Conservation (phyloP, 1,140 invertebrate species). For the Pristionchus pacificus region DNA sequence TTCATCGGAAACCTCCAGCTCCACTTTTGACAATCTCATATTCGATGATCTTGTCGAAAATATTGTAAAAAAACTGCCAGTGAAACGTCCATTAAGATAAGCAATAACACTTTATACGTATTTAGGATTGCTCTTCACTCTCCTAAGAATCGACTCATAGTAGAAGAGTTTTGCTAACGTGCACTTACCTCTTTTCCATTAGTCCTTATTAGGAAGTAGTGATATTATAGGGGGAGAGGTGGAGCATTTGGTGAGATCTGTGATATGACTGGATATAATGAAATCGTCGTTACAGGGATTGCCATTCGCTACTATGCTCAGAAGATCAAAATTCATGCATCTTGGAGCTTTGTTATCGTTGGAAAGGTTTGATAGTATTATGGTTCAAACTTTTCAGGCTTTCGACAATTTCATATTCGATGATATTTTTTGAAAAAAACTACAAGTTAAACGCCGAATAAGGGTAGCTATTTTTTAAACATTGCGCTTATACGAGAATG, state of each 20-base stretch:
- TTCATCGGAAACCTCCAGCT: too few species aligned
- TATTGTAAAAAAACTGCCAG: background rate
- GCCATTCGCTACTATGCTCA: conserved; percentile 74
- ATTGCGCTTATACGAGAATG: background rate
- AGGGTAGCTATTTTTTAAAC: background rate
- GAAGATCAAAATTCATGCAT: conserved; percentile 81
- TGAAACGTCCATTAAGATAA: background rate
- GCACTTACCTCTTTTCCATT: too few species aligned
- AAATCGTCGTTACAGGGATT: conserved; percentile 34
- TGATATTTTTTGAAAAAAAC: background rate
- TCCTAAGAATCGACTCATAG: too few species aligned
- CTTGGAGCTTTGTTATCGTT: conserved; percentile 80
- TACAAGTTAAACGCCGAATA: background rate
- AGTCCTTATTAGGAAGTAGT: background rate
- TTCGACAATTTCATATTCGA: background rate
- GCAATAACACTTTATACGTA: too few species aligned
- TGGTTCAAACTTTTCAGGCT: too few species aligned
- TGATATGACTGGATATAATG: background rate
- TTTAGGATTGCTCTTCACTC: too few species aligned
- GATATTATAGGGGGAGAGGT: background rate
- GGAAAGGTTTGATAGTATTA: conserved; percentile 65
- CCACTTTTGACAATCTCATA: background rate
- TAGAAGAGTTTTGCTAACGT: too few species aligned
- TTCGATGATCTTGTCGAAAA: background rate
- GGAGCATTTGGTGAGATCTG: background rate